These are phyloP conservation scores for Xenopus petersii DNA, from an alignment of 2,797 vertebrate species.

Conservation along the genomic window DNA sequence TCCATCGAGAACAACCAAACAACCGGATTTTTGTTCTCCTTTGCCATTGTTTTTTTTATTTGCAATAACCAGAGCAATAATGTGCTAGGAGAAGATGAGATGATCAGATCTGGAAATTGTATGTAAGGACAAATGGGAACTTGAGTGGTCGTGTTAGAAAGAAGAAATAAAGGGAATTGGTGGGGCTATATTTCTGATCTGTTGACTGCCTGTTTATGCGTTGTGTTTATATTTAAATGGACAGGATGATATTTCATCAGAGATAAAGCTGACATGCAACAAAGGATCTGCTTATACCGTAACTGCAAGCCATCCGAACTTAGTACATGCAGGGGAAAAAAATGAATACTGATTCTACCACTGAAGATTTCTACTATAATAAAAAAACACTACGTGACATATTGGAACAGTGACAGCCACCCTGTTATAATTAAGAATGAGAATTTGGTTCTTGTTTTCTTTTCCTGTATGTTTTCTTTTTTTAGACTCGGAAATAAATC, in stretches of 20 bases:
- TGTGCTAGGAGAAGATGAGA: neutral
- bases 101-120: neutral
- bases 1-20: neutral
- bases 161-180: too few species aligned
- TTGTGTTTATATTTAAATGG: neutral
- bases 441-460: neutral
- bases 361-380: neutral
- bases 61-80: conserved; percentile 45
- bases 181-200: neutral
- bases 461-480: neutral
- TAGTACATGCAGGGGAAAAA: neutral
- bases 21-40: too few species aligned
- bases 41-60: neutral
- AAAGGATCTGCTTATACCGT: neutral
- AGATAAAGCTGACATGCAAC: conserved; percentile 5
- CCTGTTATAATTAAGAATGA: neutral
- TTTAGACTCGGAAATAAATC: neutral
- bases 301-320: conserved; percentile 13
- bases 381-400: neutral
- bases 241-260: neutral
- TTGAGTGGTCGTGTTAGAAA: neutral
- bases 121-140: neutral
- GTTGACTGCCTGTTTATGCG: neutral
- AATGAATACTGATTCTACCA: neutral
- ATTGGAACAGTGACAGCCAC: conserved; percentile 10